Evolutionary conservation across 2,113 vertebrate genomes (phyloP), one percentile per base, ranked within the genome.

Genomic region (Salminus brasiliensis): DNA sequence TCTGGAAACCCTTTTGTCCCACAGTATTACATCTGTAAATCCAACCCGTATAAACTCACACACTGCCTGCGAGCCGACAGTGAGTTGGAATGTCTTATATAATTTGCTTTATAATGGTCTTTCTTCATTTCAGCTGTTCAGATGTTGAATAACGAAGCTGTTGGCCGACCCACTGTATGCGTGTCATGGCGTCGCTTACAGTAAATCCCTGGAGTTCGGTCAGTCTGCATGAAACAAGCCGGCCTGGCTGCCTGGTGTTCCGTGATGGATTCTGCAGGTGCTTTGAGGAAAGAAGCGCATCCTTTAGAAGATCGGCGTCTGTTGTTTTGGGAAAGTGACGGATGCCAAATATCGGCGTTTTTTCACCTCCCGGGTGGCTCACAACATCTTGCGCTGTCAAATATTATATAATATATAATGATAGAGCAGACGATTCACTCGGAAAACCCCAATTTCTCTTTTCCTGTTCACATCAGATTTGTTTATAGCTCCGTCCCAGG

Each of bases 201-300:
- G 21, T 71, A 71, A 8, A 18, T 23, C 49, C 8, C 49, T 53
- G 5, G 39, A 49, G 16, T 71, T 43, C 41, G n/a, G 34, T 27
- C 15, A 21, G 76, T 18, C 23, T 60, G 29, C 32, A 36, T 65
- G 43, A 60, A 55, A 21, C 53, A 78, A 30, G 73, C 43, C 43
- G 15, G 43, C 25, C 63, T 45, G 75, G 65, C 65, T 68, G 34
- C 45, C 23, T 32, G 15, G 25, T 34, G 15, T 55, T 55, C 32
- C 36, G 25, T 57, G 73, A 80, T 74, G 27, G 36, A 30, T 74
- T 73, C 39, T 21, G 12, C 78, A 80, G 57, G 72, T 74, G 70
- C 12, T 5, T 67, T 57, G 39, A 41, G 13, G 32, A 18, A 34
- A 30, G 32, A 16, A 21, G 43, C n/a, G 15, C 12, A 30, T 72